A percentile compares a stretch with the other conserved stretches of the same genome.
Evolutionary conservation across 2,797 vertebrate species (phyloP).

Genomic region (Lagocephalus sceleratus): DNA sequence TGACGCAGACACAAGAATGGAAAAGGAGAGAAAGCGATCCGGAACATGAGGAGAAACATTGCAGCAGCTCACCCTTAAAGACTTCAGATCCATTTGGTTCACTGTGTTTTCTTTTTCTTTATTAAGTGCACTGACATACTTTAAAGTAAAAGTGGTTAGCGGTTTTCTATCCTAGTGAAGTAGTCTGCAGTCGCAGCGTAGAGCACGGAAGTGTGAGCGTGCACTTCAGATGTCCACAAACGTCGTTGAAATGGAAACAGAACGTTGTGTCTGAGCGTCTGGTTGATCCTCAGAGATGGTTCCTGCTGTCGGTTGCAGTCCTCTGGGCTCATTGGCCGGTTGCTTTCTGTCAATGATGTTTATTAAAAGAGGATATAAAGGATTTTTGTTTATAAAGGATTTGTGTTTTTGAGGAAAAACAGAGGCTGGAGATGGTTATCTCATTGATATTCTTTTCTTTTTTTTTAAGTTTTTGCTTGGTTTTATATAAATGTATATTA

Average conservation of each 20-base stretch:
- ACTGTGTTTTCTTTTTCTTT: conserved; percentile 54
- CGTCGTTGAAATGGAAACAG: conserved; percentile 18
- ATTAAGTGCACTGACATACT: conserved; percentile 58
- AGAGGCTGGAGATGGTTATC: conserved; percentile 45
- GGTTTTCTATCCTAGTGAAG: conserved; percentile 29
- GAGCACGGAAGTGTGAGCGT: conserved; percentile 36
- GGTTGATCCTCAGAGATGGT: conserved; percentile 26
- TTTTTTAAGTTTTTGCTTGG: conserved; percentile 68
- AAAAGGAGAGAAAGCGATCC: conserved; percentile 18
- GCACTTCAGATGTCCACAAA: conserved; percentile 29
- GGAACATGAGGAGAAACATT: conserved; percentile 34
- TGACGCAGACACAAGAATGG: conserved; percentile 12
- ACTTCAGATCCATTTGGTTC: conserved; percentile 62
- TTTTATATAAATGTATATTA: conserved; percentile 82
- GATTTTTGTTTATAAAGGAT: conserved; percentile 68
- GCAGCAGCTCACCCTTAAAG: conserved; percentile 54
- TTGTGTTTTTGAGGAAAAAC: conserved; percentile 43
- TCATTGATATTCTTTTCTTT: neutral
- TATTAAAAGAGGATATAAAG: conserved; percentile 60
- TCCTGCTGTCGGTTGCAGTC: conserved; percentile 20
- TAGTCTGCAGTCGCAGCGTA: conserved; percentile 32
- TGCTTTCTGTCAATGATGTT: conserved; percentile 61
- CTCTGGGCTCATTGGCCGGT: conserved; percentile 38
- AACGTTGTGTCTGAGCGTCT: conserved; percentile 12
- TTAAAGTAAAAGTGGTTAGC: conserved; percentile 40